These are phyloP conservation scores for Dicerorhinus sumatrensis DNA, from an alignment of 2,113 vertebrate species.

Conservation along the genomic window DNA sequence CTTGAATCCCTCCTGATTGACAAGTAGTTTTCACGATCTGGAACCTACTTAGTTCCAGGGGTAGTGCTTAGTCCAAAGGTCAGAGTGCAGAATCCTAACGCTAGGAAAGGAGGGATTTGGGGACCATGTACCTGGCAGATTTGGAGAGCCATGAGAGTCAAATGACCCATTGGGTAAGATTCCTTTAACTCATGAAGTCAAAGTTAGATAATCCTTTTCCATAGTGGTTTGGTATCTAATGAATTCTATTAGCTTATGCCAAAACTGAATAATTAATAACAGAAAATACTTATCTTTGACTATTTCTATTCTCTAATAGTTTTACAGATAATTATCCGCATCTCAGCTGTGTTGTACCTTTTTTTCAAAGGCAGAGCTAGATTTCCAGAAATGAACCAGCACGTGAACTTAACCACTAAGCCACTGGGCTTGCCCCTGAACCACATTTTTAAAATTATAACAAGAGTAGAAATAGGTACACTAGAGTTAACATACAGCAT, in stretches of 20 bases:
- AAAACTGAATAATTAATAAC: background rate
- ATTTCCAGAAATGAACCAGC: no score
- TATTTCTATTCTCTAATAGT: background rate
- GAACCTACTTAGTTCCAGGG: no score
- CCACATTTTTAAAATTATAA: background rate
- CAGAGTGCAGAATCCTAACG: background rate
- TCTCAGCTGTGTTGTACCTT: background rate
- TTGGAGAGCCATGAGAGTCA: background rate
- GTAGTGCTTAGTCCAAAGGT: background rate
- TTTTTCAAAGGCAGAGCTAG: background rate
- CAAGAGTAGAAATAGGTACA: background rate
- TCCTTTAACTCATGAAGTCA: background rate
- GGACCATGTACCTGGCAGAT: background rate
- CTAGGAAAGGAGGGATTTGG: background rate
- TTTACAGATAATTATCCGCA: background rate
- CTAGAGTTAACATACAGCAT: background rate
- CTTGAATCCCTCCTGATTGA: background rate
- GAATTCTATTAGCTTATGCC: background rate
- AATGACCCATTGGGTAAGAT: background rate
- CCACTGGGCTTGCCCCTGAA: no score
- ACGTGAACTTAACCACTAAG: no score
- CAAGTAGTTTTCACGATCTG: background rate
- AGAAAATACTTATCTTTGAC: background rate
- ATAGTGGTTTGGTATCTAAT: background rate
- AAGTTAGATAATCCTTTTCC: background rate